phyloP scores from a whole-genome alignment of 2,888 invertebrate genomes.

The Megastigmus dorsalis region DNA sequence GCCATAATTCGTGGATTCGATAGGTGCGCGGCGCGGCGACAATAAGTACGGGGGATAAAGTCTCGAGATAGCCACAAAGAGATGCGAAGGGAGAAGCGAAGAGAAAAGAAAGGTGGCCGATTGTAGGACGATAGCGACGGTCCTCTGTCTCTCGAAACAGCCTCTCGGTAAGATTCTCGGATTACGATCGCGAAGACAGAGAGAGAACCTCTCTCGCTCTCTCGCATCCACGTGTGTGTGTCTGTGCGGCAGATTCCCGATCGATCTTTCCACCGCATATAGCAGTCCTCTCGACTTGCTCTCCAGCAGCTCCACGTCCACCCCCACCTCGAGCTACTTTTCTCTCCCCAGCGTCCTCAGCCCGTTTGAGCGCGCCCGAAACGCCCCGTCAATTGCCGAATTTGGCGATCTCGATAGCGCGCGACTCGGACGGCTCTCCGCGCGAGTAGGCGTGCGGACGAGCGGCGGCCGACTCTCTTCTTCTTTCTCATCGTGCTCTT shows the following conservation, averaged over 20 bases:
- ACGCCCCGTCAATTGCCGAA: slow-evolving; percentile 48
- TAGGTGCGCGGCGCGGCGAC: slow-evolving; percentile 8
- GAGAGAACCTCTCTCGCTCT: too few species aligned
- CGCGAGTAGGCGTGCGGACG: slow-evolving; percentile 27
- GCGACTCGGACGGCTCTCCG: background rate
- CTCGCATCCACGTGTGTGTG: too few species aligned
- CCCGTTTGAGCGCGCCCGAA: background rate
- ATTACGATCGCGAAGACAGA: slow-evolving; percentile 38
- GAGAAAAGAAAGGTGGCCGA: slow-evolving; percentile 37
- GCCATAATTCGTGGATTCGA: slow-evolving; percentile 4
- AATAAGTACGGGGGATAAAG: slow-evolving; percentile 21
- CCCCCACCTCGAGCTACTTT: too few species aligned
- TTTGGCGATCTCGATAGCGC: slow-evolving; percentile 39
- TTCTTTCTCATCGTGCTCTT: too few species aligned
- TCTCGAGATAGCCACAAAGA: background rate
- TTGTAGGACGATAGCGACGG: slow-evolving; percentile 28
- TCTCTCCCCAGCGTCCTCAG: too few species aligned
- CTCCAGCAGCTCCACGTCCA: too few species aligned
- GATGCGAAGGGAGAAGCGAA: background rate
- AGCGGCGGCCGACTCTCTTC: too few species aligned
- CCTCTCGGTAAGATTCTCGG: slow-evolving; percentile 41
- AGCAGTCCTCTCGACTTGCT: too few species aligned
- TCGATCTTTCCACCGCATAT: too few species aligned
- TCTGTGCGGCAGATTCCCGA: too few species aligned
- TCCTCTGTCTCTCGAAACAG: slow-evolving; percentile 36